Evolutionary conservation across 2,797 vertebrate genomes (phyloP).

Genomic region (Phalloptychus januarius): DNA sequence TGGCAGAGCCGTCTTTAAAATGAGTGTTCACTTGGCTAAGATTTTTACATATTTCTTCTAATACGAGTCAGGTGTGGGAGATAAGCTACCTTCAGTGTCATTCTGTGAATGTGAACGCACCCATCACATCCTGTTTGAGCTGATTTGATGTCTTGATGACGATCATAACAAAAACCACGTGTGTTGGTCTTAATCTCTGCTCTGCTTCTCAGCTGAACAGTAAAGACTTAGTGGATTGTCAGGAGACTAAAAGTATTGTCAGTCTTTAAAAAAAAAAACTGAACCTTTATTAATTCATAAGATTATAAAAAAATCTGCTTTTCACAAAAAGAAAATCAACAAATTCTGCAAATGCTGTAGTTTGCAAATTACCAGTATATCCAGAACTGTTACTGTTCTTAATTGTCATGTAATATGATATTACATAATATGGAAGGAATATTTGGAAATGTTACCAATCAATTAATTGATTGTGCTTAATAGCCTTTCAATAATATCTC

Average conservation of each 20-base stretch:
- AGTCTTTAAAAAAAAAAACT: neutral
- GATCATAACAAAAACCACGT: neutral
- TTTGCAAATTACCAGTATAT: neutral
- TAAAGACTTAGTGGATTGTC: neutral
- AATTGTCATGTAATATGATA: neutral
- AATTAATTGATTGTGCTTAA: constrained; percentile 37
- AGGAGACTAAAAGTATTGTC: neutral
- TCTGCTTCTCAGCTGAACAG: neutral
- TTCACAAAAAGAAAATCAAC: neutral
- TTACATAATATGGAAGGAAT: constrained; percentile 5
- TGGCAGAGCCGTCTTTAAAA: neutral
- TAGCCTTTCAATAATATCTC: constrained; percentile 21
- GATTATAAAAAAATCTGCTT: neutral
- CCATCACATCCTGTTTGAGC: neutral
- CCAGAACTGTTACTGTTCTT: neutral
- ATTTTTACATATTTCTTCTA: constrained; percentile 3
- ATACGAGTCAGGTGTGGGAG: constrained; percentile 4
- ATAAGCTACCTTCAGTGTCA: constrained; percentile 1
- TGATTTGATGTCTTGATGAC: neutral
- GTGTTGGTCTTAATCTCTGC: neutral
- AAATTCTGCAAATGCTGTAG: too few species aligned
- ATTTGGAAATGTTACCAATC: constrained; percentile 25
- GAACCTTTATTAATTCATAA: neutral
- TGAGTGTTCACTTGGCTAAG: too few species aligned
- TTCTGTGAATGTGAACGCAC: neutral